Evolutionary conservation across 2,797 vertebrate species (phyloP), one percentile per base, ranked within the genome.

Genomic region (Coccyzus lansbergi): DNA sequence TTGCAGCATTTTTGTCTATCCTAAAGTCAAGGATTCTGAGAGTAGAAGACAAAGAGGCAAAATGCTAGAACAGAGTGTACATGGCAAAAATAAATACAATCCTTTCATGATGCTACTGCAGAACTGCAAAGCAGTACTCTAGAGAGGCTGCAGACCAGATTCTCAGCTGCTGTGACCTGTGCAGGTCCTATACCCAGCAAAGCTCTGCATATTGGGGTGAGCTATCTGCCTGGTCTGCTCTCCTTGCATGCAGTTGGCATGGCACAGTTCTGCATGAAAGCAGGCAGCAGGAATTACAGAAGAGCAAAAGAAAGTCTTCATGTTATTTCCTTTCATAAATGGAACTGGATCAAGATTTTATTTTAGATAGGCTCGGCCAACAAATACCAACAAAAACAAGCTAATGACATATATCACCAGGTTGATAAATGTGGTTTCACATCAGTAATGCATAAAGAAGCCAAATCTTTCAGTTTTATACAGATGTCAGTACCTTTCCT

Each of bases 221-320:
- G 51, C 15, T 44, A 58, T 63, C 17, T 46, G 26, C 7, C 29
- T 34, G 1, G 8, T 7, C 5, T 29, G 36, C 46, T 31, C 40
- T 31, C 20, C 49, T 9, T 1, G 1, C 4, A 1, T 0, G 1
- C 6, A 2, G 49, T 26, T 1, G 0, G n/a, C 7, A 8, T 1
- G 0, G 36, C 6, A 58, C 26, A 1, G 3, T 33, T 40, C 71
- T 21, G 52, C 42, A 8, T 2, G 0, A 63, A 85, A 83, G 52
- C 53, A 53, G 70, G 46, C 12, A 10, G 60, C 36, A 34, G 4
- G 1, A n/a, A 2, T 17, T 5, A 21, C 44, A 44, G 48, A 22
- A 10, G 31, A 7, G 25, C 69, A 36, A 46, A 89, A 52, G 26
- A n/a, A 49, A 74, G 40, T 4, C 33, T 4, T 29, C 10, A 1